Evolutionary conservation across 2,797 vertebrate genomes (phyloP), one percentile per base, ranked within the genome.

Genomic region (Gobio occitaniae): DNA sequence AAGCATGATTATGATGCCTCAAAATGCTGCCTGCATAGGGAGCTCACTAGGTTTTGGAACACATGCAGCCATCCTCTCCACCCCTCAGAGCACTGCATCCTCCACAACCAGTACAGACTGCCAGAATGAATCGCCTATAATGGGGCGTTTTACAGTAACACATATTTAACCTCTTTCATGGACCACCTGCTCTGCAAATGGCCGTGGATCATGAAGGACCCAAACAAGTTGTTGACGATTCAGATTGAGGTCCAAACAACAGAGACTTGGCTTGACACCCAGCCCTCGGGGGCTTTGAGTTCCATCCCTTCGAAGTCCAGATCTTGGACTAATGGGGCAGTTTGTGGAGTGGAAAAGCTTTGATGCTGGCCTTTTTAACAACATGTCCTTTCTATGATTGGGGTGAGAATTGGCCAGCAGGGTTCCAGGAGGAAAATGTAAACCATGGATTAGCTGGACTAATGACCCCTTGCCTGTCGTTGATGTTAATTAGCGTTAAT

Each of bases 401-500:
- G 91, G 89, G 88, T 92, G 92, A 94, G 94, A 94, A 93, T 90
- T 91, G 91, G 90, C 91, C 94, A 94, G 95, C 94, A 90, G 94
- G 94, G 94, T 93, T 94, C 93, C 94, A 91, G 89, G 90, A 91
- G 91, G 91, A 93, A 94, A 94, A 94, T 92, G 92, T 95, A 95
- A 95, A 94, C 93, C 86, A 87, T 70, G 95, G 95, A 96, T 96
- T 96, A 95, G 93, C 93, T 19, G 89, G 93, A 91, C 95, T 94
- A 95, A 94, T 94, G 93, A 92, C 92, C 92, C 80, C 86, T 91
- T 47, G 93, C 92, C 93, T 94, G 93, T 94, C 93, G 79, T 94
- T 96, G 95, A 96, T 91, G 92, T 93, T 95, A 95, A 96, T 95
- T 95, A 94, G 92, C 88, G 89, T 95, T 95, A 95, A 96, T 95